Evolutionary conservation across 64 coral and sea anemone species (phyloP), one percentile per base, ranked within the genome.

Genomic region (Montipora efflorescens): DNA sequence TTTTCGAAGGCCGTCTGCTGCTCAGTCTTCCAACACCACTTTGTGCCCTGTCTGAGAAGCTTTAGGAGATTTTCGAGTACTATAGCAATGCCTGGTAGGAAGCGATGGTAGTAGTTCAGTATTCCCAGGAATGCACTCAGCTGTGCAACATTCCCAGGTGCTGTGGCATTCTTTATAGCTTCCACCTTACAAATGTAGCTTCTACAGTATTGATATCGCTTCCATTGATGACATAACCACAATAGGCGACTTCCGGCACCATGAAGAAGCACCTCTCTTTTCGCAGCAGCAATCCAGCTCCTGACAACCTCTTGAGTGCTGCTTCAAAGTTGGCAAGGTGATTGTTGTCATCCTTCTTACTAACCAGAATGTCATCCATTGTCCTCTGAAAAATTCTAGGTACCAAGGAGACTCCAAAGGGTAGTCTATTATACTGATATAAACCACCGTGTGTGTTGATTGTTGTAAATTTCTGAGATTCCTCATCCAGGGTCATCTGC

Each of bases 81-180:
- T 22, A 59, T 84, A 0, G 82, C 82, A 15, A 84, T 45, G 67
- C 67, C 82, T 66, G 82, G 59, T 3, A 84, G 59, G 67, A 84
- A 84, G 5, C 55, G 8, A 22, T 81, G 79, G 19, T 81, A 81
- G 15, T 47, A 80, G 14, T 83, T 83, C 80, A 84, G 44, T 23
- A 25, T 84, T 84, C 82, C 82, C 1, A 84, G 82, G 14, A 84
- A 84, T 64, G 82, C 46, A 21, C 82, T 59, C 19, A 84, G 28
- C 36, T 36, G 36, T 36, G 36, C 0, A 36, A 36, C 36, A 36
- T 36, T 36, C 36, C 36, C 36, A 21, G 92, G 85, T 25, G 23
- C 76, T 55, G 76, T 76, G 76, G 76, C 84, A 88, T 81, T 94
- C 25, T 83, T 67, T 47, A 89, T 94, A 67, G 92, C 92, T 47